Base-by-base conservation (phyloP, 2,888 invertebrate genomes). In the Labia minor region DNA sequence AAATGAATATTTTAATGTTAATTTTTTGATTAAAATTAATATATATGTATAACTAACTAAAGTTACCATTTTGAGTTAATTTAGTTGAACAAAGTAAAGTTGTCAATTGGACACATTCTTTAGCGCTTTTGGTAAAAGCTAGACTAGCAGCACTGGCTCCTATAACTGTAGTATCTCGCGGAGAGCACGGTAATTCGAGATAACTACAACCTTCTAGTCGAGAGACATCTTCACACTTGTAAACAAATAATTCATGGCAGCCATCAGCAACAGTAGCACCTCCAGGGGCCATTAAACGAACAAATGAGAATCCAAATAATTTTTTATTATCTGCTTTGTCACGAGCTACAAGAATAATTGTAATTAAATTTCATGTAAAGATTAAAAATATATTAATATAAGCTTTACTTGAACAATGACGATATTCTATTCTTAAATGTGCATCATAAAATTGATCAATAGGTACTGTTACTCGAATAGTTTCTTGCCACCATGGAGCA, bases 31-130 rank as follows among this genome's bases (percentile, higher is more conserved):
- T 18, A 65, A 33, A 33, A 11, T 11, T 33, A n/a, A n/a, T n/a
- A n/a, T n/a, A n/a, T n/a, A n/a, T n/a, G n/a, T n/a, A n/a, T n/a
- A n/a, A 61, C 63, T 2, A 63, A 63, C 18, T 21, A 8, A 6
- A 8, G n/a, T 3, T 77, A 89, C 91, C 89, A 75, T 96, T 96
- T 78, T 96, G 96, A 0, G 97, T 96, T 8, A 96, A 81, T 77
- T 97, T 97, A n/a, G 96, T 96, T 19, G 96, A 96, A 77, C 95
- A 95, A 20, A 97, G 81, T 61, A 92, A 77, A 0, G 95, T 94
- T 73, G 85, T 86, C 10, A 96, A 85, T 61, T 85, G 85, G 68
- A 95, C 88, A 14, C 86, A 83, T 78, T 96, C 96, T 77, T 91
- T 92, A 70, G 89, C 85, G 71, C 92, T 92, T 72, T 89, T 82